Base-by-base conservation (phyloP, 2,797 vertebrate genomes). In the Sebastiscus albofasciatus region DNA sequence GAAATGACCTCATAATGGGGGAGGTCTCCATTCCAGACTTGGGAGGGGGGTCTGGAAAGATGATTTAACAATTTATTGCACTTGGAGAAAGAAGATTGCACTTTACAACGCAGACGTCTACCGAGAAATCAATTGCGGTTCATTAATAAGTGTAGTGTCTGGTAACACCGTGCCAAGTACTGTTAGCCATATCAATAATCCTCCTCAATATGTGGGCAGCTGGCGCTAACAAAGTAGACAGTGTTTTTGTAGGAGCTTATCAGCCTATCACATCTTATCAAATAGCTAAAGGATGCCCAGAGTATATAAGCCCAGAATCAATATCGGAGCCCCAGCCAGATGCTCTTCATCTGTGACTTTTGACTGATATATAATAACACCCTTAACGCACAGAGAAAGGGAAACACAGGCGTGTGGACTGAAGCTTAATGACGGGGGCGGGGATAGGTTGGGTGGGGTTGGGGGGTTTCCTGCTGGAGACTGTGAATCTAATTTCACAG, bases 401-500 rank as follows among this genome's bases (percentile, higher is more conserved):
- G 85, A 94, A 94, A 93, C 88, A 89, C 88, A 86, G 90, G 90
- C 88, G 83, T 90, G 88, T 83, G 89, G 91, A 86, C 87, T 81
- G 80, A 78, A 77, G 91, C 87, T 90, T 95, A 94, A 95, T 95
- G 93, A 94, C 86, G 80, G 81, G 46, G 79, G 73, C 69, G 34
- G 79, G 58, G 64, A 78, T 33, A 75, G 33, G 46, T 36, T 13
- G 9, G 56, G 13, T 2, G 26, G 20, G 72, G 80, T 52, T 20
- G 73, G 61, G 83, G 79, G 78, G 52, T 65, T 88, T 90, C 86
- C 86, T 92, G 90, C 89, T 89, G 90, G 88, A 93, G 93, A 93
- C 92, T 95, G 92, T 94, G 94, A 96, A 95, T 95, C 93, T 95
- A 95, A 96, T 96, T 96, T 96, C 95, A 95, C 95, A 96, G 94